Conservation (phyloP, 2,888 invertebrate genomes). For the Mythimna lalbum region DNA sequence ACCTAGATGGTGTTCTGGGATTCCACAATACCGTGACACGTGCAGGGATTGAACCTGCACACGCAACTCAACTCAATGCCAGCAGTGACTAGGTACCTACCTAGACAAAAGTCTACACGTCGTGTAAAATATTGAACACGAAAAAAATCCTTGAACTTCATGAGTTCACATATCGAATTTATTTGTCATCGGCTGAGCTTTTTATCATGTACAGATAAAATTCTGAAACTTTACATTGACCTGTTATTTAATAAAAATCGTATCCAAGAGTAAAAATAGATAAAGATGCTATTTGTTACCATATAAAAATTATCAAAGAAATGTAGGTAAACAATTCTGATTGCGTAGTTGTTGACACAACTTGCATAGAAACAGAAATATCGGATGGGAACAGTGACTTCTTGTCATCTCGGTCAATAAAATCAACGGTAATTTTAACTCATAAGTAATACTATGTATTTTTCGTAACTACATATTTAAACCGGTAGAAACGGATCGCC, state of each 20-base stretch:
- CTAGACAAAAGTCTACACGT: neutral
- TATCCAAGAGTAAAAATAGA: conserved; percentile 1
- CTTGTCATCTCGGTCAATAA: conserved; percentile 1
- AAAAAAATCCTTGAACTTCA: conserved; percentile 44
- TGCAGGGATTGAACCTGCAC: conserved; percentile 14
- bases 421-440: neutral
- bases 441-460: neutral
- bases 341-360: conserved; percentile 30
- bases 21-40: no score
- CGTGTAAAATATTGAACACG: conserved; percentile 25
- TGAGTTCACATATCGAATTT: conserved; percentile 22
- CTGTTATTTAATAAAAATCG: conserved; percentile 38
- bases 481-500: conserved; percentile 15
- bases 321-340: conserved; percentile 19
- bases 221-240: conserved; percentile 28
- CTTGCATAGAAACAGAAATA: conserved; percentile 42
- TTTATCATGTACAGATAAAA: conserved; percentile 50
- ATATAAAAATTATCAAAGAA: conserved; percentile 29
- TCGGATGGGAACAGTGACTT: neutral
- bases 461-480: conserved; percentile 1
- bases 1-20: no score
- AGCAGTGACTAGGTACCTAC: no score
- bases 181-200: conserved; percentile 34
- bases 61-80: no score
- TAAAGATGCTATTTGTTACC: conserved; percentile 30